phyloP scores from a whole-genome alignment of 2,888 invertebrate species.

The Eurytoma adleriae region DNA sequence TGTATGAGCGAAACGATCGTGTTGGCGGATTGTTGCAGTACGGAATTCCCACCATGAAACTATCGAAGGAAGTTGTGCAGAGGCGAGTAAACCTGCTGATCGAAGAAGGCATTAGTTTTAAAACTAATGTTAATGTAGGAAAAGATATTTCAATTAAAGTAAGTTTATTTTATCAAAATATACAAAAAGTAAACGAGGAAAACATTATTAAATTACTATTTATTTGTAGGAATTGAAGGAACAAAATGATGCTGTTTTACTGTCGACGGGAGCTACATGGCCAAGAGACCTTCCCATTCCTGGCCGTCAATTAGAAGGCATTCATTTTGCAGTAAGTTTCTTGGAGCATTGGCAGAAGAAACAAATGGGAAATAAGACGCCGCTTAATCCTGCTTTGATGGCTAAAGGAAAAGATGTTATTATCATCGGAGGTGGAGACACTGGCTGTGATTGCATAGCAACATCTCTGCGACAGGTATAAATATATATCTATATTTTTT shows the following conservation, averaged over 20 bases:
- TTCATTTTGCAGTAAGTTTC: constrained; percentile 99
- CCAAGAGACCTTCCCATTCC: constrained; percentile 93
- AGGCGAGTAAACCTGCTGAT: constrained; percentile 90
- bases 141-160: constrained; percentile 88
- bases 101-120: constrained; percentile 93
- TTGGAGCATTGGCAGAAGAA: constrained; percentile 97
- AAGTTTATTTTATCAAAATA: neutral
- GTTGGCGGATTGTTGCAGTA: constrained; percentile 97
- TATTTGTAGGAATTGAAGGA: constrained; percentile 66
- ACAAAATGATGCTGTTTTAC: constrained; percentile 86
- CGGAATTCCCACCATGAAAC: constrained; percentile 99
- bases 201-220: neutral
- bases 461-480: constrained; percentile 90
- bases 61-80: constrained; percentile 95
- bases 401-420: constrained; percentile 97
- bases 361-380: constrained; percentile 84
- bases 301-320: constrained; percentile 92
- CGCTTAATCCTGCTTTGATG: constrained; percentile 78
- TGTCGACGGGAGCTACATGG: constrained; percentile 97
- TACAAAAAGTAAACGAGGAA: too few relatives aligned
- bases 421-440: constrained; percentile 92
- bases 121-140: constrained; percentile 93
- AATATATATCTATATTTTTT: neutral
- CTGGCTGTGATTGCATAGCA: constrained; percentile 98
- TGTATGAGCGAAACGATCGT: constrained; percentile 97